Conservation (phyloP, 2,113 vertebrate species). For the Osmerus mordax region DNA sequence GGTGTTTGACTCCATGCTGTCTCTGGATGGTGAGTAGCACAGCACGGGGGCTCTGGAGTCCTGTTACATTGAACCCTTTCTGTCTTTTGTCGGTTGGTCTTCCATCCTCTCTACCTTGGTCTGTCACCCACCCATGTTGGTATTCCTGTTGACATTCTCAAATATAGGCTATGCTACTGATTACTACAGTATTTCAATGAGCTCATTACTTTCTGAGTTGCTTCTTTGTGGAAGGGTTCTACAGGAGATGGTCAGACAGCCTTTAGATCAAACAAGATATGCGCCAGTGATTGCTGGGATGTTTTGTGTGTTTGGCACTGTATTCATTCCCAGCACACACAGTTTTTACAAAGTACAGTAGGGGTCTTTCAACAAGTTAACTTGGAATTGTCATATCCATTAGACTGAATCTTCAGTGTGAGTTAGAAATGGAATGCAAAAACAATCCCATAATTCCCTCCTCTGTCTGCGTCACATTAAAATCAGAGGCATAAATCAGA, state of each 20-base stretch:
- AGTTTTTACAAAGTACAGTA: too few relatives aligned
- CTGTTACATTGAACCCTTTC: neutral
- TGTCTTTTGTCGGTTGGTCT: neutral
- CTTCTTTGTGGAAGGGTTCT: too few relatives aligned
- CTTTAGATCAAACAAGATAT: too few relatives aligned
- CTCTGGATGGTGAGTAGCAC: slow-evolving; percentile 87
- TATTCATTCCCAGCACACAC: too few relatives aligned
- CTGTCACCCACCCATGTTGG: neutral
- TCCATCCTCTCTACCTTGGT: neutral
- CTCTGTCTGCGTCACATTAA: slow-evolving; percentile 13
- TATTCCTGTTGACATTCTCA: too few relatives aligned
- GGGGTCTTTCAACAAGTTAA: too few relatives aligned
- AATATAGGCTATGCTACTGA: too few relatives aligned
- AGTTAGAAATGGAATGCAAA: neutral
- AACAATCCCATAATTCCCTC: neutral
- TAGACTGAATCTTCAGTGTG: neutral
- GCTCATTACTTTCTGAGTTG: too few relatives aligned
- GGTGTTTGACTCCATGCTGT: slow-evolving; percentile 93
- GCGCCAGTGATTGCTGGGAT: too few relatives aligned
- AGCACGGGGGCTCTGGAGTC: neutral
- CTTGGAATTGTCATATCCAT: neutral
- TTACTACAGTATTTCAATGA: too few relatives aligned
- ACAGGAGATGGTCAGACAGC: too few relatives aligned
- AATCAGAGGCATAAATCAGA: slow-evolving; percentile 39
- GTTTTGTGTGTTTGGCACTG: too few relatives aligned